Conservation (phyloP, 2,888 invertebrate species). For the Harpalus rubripes region DNA sequence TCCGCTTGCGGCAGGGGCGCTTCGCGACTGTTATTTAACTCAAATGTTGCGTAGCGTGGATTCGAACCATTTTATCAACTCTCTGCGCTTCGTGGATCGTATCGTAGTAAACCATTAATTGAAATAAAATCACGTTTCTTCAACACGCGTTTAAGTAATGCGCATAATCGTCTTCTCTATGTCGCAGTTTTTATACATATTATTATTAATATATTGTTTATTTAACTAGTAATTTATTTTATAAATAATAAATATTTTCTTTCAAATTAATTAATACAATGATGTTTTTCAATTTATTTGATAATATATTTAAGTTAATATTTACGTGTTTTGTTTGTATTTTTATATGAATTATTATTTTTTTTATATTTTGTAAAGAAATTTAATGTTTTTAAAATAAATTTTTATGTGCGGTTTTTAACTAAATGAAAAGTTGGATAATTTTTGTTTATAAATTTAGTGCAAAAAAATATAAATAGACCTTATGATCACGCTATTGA, state of each 20-base stretch:
- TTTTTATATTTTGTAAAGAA: neutral
- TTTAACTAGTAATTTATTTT: slow-evolving; percentile 34
- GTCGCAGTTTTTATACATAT: slow-evolving; percentile 25
- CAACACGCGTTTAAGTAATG: slow-evolving; percentile 37
- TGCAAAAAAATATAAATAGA: neutral
- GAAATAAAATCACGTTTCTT: slow-evolving; percentile 45
- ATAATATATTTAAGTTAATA: slow-evolving; percentile 17
- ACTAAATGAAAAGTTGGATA: no score
- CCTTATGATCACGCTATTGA: no score
- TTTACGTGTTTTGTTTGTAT: neutral
- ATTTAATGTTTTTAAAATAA: neutral
- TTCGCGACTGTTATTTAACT: slow-evolving; percentile 44
- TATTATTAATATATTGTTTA: slow-evolving; percentile 12
- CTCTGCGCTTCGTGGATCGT: neutral
- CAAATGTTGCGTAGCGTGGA: slow-evolving; percentile 48
- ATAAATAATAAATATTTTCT: slow-evolving; percentile 36
- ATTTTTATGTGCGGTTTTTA: neutral
- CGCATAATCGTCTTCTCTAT: slow-evolving; percentile 22
- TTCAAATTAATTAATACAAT: neutral
- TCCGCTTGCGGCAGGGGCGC: slow-evolving; percentile 68
- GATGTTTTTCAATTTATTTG: slow-evolving; percentile 6
- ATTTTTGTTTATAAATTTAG: no score
- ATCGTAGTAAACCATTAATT: slow-evolving; percentile 4
- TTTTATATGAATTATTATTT: neutral
- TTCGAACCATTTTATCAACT: slow-evolving; percentile 50